Evolutionary conservation across 2,113 vertebrate genomes (phyloP), one percentile per base, ranked within the genome.

Genomic region (Pleuronectes platessa): DNA sequence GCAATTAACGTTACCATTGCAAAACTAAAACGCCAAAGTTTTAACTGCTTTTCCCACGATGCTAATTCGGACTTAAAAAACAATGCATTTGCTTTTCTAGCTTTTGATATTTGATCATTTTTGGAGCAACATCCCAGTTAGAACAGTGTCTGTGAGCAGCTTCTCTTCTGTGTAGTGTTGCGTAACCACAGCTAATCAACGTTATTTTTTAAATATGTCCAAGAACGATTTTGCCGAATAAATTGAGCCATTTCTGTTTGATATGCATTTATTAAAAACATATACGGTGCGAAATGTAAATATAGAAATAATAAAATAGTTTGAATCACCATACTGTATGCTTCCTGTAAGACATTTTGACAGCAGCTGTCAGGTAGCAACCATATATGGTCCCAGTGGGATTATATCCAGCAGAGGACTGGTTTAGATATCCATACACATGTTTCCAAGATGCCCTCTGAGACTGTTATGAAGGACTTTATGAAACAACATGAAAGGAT

Each of bases 401-500:
- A n/a, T 55, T 26, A 18, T 17, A 47, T 11, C 23, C 56, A 35
- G 54, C 17, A 26, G 61, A 7, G 53, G 1, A 7, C 51, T 47
- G 47, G 23, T 59, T 81, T 24, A 26, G 12, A 70, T 71, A 68
- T 62, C 60, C 7, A 59, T n/a, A 27, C 45, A 26, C 51, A 26
- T 45, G 67, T 53, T 76, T 67, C 61, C 37, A 27, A 63, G 35
- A 26, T 62, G 61, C 2, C 86, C 73, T 76, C 55, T 71, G 47
- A 76, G 67, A 71, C 61, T 0, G 71, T 10, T 54, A 45, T 23
- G 82, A 85, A 87, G 77, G 83, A 84, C 79, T 80, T 78, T 63
- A 73, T 60, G 42, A 69, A 76, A 81, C 14, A 71, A 71, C 47
- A 66, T 81, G 20, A 91, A 84, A 91, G 82, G 73, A 78, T 81